These are phyloP conservation scores for Phaethon lepturus DNA, from an alignment of 2,113 vertebrate genomes.

Conservation along the genomic window DNA sequence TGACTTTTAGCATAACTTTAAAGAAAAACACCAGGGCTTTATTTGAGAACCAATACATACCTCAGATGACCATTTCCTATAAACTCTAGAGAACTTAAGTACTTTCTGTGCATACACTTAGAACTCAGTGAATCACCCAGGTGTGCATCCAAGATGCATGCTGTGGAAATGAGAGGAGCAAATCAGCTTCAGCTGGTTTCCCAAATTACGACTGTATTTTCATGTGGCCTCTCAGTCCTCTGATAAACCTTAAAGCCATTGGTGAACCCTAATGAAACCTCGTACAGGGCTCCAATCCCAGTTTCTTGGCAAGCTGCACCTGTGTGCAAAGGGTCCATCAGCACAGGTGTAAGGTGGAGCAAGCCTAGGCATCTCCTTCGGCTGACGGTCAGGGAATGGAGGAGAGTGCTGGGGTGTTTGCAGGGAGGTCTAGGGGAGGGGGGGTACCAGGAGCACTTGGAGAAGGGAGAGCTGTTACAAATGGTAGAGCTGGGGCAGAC, in stretches of 20 bases:
- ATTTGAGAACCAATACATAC: neutral
- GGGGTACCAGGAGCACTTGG: neutral
- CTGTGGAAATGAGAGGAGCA: neutral
- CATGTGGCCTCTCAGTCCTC: neutral
- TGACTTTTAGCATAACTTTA: neutral
- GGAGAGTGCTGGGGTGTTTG: neutral
- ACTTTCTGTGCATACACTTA: neutral
- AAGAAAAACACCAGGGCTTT: neutral
- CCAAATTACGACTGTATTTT: neutral
- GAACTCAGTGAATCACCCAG: neutral
- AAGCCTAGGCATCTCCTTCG: neutral
- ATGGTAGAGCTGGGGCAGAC: neutral
- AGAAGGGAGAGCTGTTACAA: neutral
- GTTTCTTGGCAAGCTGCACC: neutral
- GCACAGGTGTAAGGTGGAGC: rapidly evolving
- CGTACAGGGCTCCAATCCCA: neutral
- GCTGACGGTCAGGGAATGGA: neutral
- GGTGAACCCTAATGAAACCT: neutral
- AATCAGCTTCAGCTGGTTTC: neutral
- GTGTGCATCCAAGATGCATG: neutral
- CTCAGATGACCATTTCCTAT: neutral
- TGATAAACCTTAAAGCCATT: neutral
- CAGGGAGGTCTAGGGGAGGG: neutral
- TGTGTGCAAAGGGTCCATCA: rapidly evolving
- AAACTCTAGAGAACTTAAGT: neutral